Evolutionary conservation across 2,797 vertebrate genomes (phyloP).

Genomic region (Cygnus olor): DNA sequence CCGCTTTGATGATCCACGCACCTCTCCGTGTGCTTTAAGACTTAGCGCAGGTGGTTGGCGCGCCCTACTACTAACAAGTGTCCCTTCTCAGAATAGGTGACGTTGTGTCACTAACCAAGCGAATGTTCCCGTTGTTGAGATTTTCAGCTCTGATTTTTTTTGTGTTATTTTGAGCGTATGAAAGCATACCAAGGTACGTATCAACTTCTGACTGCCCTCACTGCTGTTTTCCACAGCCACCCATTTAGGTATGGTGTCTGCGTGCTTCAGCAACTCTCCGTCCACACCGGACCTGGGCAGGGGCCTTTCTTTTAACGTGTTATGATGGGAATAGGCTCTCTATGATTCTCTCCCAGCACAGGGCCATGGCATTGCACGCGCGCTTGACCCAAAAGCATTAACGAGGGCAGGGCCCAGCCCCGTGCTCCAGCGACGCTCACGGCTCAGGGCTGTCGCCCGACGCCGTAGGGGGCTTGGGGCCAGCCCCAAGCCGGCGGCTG

Average conservation of each 20-base stretch:
- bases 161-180: neutral
- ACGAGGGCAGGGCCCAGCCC: too few relatives aligned
- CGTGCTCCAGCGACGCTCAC: too few relatives aligned
- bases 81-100: neutral
- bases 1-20: rapidly evolving
- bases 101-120: rapidly evolving
- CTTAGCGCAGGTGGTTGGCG: rapidly evolving
- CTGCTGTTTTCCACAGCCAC: rapidly evolving
- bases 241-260: rapidly evolving
- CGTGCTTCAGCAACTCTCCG: rapidly evolving
- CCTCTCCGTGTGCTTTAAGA: rapidly evolving
- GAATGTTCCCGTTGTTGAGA: neutral
- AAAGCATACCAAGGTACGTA: rapidly evolving
- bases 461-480: neutral
- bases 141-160: neutral
- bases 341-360: too few relatives aligned
- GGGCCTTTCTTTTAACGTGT: neutral
- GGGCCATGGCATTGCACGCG: rapidly evolving
- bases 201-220: neutral
- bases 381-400: rapidly evolving
- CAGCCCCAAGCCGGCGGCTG: too few relatives aligned
- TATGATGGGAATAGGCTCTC: too few relatives aligned
- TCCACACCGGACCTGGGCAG: rapidly evolving
- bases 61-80: rapidly evolving
- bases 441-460: neutral